Base-by-base conservation (phyloP, 1,140 invertebrate genomes). In the Oryctes rhinoceros region DNA sequence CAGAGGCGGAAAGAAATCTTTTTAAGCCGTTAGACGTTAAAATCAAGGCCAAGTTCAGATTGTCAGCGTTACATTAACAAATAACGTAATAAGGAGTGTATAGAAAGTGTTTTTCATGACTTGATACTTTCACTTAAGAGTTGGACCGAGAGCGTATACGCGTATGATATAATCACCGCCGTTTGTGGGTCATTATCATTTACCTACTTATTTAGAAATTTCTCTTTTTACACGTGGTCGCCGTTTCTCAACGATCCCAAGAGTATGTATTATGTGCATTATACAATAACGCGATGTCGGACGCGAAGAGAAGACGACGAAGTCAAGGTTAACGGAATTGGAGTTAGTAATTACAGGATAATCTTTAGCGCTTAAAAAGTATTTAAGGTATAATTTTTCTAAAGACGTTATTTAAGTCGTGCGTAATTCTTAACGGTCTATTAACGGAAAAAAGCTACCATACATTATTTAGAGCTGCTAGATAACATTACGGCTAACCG, bases 81-180 rank as follows among this genome's bases (percentile, higher is more conserved):
- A 59, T 59, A 59, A 59, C 4, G 53, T 59, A 59, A 59, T 59
- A 59, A 59, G 15, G 53, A 59, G 53, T 59, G 53, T 59, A n/a
- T n/a, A 59, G 53, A 59, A 59, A 59, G 53, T 59, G 53, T 59
- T 59, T 59, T 59, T 59, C 53, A 59, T 59, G 53, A 59, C 53
- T 59, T 59, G 18, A 59, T 59, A 59, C 53, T 59, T 59, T 59
- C 53, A 59, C 53, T 18, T 18, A 18, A 59, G 53, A 59, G 53
- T 59, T 18, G 53, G 18, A 59, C 53, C 18, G 53, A 15, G 49
- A 15, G 13, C n/a, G 49, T 53, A 18, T 15, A 53, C 18, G 53
- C 53, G 53, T 59, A 59, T 59, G 53, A 59, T 59, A 59, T 59
- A 59, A 59, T 59, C 53, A 59, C 53, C 5, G 53, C 53, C 53